A percentile compares a stretch with the other conserved stretches of the same genome.
Evolutionary conservation across 2,113 vertebrate species (phyloP).

Genomic region (Myotis davidii): DNA sequence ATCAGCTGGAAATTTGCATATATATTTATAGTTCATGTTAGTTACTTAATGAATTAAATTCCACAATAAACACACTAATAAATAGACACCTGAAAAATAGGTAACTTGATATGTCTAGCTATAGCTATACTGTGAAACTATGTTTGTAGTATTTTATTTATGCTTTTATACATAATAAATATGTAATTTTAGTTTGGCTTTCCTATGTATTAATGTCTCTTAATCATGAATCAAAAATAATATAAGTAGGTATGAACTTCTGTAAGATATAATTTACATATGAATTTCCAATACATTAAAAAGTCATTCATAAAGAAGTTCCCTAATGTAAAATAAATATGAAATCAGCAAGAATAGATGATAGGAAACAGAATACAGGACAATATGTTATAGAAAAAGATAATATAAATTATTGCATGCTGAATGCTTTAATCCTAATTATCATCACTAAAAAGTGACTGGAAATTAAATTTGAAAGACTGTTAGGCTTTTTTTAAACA

Average conservation of each 20-base stretch:
- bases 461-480: slow-evolving; percentile 41
- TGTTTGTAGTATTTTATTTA: slow-evolving; percentile 50
- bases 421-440: slow-evolving; percentile 25
- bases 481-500: not conserved
- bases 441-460: not conserved
- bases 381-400: not conserved
- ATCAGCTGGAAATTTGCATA: slow-evolving; percentile 64
- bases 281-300: slow-evolving; percentile 46
- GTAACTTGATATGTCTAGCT: not conserved
- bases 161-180: slow-evolving; percentile 33
- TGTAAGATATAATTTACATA: slow-evolving; percentile 35
- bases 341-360: slow-evolving; percentile 17
- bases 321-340: not conserved
- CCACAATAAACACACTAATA: slow-evolving; percentile 50
- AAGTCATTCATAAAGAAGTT: slow-evolving; percentile 37
- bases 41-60: slow-evolving; percentile 63
- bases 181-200: slow-evolving; percentile 51
- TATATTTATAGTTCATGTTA: slow-evolving; percentile 52
- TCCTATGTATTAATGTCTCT: not conserved
- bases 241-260: not conserved
- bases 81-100: slow-evolving; percentile 31
- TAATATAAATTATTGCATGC: not conserved
- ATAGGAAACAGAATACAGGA: not conserved
- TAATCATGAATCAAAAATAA: slow-evolving; percentile 18
- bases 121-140: not conserved